Base-by-base conservation (phyloP, 37 sponge, comb jelly and placozoan species). In the Diacarnus erythraeanus region DNA sequence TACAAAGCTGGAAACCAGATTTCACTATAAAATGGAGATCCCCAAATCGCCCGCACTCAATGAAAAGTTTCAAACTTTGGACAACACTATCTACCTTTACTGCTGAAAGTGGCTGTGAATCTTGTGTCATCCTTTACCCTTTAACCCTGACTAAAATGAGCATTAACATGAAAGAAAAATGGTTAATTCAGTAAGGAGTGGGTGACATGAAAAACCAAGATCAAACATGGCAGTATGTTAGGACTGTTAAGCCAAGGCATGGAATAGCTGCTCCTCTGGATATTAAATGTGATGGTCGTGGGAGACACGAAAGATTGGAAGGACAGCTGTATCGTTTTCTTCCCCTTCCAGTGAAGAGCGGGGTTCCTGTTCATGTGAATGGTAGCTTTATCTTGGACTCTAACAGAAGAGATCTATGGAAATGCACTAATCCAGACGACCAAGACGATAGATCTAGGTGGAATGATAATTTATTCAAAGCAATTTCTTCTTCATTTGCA, bases 321-420 rank as follows among this genome's bases (percentile, higher is more conserved):
- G 87, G 91, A 36, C 61, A 83, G 26, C 33, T 84, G 1, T 94
- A 81, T 59, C 83, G 88, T 31, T 94, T 90, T 79, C 69, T 94
- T 17, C 94, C 94, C 21, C 78, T 94, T 20, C 91, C 91, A 57
- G 40, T 76, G 9, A 31, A 51, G 17, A 65, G 76, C 10, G 31
- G 36, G 26, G 72, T 90, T 58, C 91, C 88, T 23, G 84, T 94
- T 30, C 91, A 90, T 47, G 59, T 94, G 2, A 78, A 94, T 89
- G 94, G 91, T 8, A 81, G 87, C 69, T 94, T 94, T 64, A 65
- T 82, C 8, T 59, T 94, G 23, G 72, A 86, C 79, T 59, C 84
- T 27, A 67, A 69, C 44, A 82, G 92, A 25, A 61, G 92, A 71
- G 60, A 77, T 33, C 75, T 91, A 20, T 91, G 87, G 87, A 43